phyloP scores from a whole-genome alignment of 2,113 vertebrate genomes.

The Girardinichthys multiradiatus region DNA sequence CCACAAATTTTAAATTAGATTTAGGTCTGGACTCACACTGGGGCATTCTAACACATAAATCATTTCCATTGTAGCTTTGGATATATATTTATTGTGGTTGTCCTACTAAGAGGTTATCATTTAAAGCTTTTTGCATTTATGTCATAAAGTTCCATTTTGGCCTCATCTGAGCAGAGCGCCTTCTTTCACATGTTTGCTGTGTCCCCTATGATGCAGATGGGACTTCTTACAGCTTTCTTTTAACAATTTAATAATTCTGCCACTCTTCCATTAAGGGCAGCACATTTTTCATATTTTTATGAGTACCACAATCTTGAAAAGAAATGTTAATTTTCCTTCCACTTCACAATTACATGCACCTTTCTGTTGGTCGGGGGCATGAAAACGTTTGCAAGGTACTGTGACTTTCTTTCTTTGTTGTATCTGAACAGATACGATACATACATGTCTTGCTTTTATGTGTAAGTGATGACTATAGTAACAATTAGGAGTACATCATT shows the following conservation, averaged over 20 bases:
- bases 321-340: background rate
- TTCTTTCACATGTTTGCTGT: background rate
- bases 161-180: too few relatives aligned
- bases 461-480: conserved; percentile 14
- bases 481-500: background rate
- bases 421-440: conserved; percentile 10
- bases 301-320: background rate
- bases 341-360: too few relatives aligned
- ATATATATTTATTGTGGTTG: too few relatives aligned
- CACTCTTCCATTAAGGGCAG: background rate
- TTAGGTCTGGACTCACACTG: background rate
- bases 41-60: background rate
- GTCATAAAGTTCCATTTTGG: background rate
- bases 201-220: background rate
- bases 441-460: conserved; percentile 14
- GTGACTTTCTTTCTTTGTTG: conserved; percentile 5
- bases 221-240: background rate
- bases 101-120: too few relatives aligned
- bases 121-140: background rate
- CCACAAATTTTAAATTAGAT: background rate
- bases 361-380: background rate
- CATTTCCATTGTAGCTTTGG: background rate
- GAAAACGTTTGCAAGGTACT: background rate
- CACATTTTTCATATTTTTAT: background rate
- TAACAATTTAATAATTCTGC: background rate